Base-by-base conservation (phyloP, 2,888 invertebrate species). In the Tipula confusa region DNA sequence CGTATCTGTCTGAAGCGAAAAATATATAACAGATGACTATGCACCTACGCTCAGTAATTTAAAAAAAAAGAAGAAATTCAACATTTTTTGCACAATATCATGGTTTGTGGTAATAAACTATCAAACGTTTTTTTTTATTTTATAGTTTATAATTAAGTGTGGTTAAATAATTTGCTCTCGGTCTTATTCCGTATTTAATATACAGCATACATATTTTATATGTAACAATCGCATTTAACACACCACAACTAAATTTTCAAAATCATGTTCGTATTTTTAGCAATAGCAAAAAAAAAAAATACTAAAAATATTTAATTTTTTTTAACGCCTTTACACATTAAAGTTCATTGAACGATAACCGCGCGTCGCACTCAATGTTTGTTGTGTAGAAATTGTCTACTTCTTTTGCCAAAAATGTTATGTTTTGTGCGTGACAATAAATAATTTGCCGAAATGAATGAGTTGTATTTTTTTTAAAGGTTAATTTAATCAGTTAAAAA, bases 281-380 rank as follows among this genome's bases (percentile, higher is more conserved):
- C 18, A 64, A 64, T 64, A 64, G 24, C 64, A 64, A 64, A 18
- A 64, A 64, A 18, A 64, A 64, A 4, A 64, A 6, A 64, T 64
- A 24, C 64, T 64, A 64, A 24, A 64, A 24, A 64, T 64, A 24
- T 64, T 64, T 64, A 64, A 24, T 64, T 24, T 24, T 24, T 64
- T 64, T 64, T 64, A n/a, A 64, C 24, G 64, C 64, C 18, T 9
- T 64, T 64, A 24, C 24, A 64, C 18, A 64, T 64, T 64, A 24
- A 64, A 64, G 64, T 64, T 64, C 64, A 64, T 64, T 64, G 64
- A 64, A 64, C 64, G 64, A 64, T 64, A 64, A 64, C 64, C 24
- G 64, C 64, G 43, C 4, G 6, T 4, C 43, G 24, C 24, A 64
- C 64, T 24, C 64, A 64, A n/a, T n/a, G n/a, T 2, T 24, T 43